Evolutionary conservation across 2,797 vertebrate species (phyloP).

Genomic region (Siniperca obscura): DNA sequence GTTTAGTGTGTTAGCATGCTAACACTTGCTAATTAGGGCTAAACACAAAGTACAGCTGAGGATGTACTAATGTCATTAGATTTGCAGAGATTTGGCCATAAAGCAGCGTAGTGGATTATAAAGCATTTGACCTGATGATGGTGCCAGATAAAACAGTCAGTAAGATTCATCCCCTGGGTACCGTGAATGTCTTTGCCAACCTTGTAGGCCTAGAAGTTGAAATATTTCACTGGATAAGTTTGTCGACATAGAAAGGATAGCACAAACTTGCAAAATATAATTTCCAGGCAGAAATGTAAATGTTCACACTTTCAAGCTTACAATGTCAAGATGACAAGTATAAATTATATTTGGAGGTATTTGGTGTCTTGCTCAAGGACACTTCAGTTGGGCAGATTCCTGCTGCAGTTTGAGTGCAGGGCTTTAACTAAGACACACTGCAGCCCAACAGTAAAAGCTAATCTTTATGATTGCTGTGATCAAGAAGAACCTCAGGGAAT

Average conservation of each 20-base stretch:
- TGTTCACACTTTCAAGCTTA: not conserved
- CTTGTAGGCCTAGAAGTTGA: too few species aligned
- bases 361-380: conserved; percentile 10
- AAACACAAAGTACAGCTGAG: too few species aligned
- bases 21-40: too few species aligned
- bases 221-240: too few species aligned
- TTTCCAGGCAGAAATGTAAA: not conserved
- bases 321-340: not conserved
- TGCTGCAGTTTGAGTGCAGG: not conserved
- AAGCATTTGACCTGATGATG: too few species aligned
- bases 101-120: too few species aligned
- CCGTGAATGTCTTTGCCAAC: not conserved
- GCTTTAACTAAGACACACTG: conserved; percentile 5
- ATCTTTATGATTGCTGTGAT: conserved; percentile 47
- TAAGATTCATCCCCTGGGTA: not conserved
- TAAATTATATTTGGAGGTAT: not conserved
- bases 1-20: not conserved
- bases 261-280: conserved; percentile 3
- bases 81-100: too few species aligned
- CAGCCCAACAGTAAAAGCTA: conserved; percentile 6
- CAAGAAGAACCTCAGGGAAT: conserved; percentile 54
- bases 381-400: not conserved
- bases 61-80: too few species aligned
- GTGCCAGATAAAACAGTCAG: not conserved
- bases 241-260: too few species aligned